These are phyloP conservation scores for Acronicta aceris DNA, from an alignment of 2,888 invertebrate species.

Conservation along the genomic window DNA sequence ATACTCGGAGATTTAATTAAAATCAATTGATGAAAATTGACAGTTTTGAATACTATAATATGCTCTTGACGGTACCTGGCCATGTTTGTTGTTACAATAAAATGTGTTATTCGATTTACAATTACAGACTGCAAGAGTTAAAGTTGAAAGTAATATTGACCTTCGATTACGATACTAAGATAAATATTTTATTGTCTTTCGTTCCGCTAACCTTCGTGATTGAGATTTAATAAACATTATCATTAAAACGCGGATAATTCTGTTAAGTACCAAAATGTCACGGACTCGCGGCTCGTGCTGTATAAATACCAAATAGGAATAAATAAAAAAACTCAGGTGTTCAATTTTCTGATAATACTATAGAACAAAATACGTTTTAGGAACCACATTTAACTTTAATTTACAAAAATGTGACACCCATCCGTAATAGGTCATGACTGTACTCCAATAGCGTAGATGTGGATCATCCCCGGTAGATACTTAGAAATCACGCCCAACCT, in stretches of 20 bases:
- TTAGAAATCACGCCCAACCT: too few relatives aligned
- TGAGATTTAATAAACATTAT: slow-evolving; percentile 60
- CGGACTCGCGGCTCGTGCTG: slow-evolving; percentile 58
- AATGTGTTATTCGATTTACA: slow-evolving; percentile 37
- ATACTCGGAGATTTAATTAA: too few relatives aligned
- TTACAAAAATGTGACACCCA: too few relatives aligned
- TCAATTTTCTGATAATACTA: background rate
- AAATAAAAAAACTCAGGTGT: background rate
- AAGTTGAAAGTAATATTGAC: slow-evolving; percentile 55
- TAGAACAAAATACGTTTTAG: background rate
- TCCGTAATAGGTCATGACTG: too few relatives aligned
- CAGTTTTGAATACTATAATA: too few relatives aligned
- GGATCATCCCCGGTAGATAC: too few relatives aligned
- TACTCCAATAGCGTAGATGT: too few relatives aligned
- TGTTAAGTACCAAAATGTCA: slow-evolving; percentile 62
- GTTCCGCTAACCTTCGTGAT: slow-evolving; percentile 60
- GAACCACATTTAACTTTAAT: too few relatives aligned
- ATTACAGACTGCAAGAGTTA: slow-evolving; percentile 42
- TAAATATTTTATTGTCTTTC: slow-evolving; percentile 62
- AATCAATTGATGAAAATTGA: too few relatives aligned
- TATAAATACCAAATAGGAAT: slow-evolving; percentile 15
- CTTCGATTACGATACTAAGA: slow-evolving; percentile 55
- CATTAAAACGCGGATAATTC: slow-evolving; percentile 52
- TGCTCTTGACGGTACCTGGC: slow-evolving; percentile 13
- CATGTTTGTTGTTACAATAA: slow-evolving; percentile 9